A percentile compares a stretch with the other conserved stretches of the same genome.
Evolutionary conservation across 1,140 invertebrate genomes (phyloP).

Genomic region (Cydia strobilella): DNA sequence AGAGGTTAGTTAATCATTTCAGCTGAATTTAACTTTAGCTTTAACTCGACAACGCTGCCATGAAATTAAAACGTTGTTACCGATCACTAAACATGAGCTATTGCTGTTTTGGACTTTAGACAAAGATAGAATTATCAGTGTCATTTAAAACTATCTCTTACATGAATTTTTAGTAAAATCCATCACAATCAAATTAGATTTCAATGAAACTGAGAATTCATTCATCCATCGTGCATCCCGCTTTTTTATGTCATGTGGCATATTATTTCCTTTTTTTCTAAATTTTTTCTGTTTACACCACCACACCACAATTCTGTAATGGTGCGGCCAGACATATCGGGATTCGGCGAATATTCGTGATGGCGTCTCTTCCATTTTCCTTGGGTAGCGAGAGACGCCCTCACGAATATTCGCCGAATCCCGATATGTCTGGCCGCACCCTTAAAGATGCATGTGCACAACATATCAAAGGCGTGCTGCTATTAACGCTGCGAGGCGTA

Average conservation of each 20-base stretch:
- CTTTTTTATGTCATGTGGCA: not conserved
- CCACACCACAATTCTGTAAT: not conserved
- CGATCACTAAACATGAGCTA: too few species aligned
- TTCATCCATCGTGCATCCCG: not conserved
- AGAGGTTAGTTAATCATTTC: too few species aligned
- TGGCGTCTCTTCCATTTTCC: too few species aligned
- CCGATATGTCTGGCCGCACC: too few species aligned
- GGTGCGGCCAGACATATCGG: too few species aligned
- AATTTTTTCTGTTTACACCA: not conserved
- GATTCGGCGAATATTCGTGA: too few species aligned
- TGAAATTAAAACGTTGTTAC: too few species aligned
- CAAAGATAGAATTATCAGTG: not conserved
- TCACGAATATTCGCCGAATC: too few species aligned
- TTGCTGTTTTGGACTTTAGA: not conserved
- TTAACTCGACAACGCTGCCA: too few species aligned
- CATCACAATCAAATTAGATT: not conserved
- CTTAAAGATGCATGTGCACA: conserved; percentile 35
- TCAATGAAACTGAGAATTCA: conserved; percentile 1
- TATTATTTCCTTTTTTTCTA: not conserved
- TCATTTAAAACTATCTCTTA: not conserved
- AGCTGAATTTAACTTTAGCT: too few species aligned
- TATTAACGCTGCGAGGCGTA: conserved; percentile 46
- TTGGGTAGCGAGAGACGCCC: too few species aligned
- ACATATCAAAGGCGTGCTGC: conserved; percentile 54
- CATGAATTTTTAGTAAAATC: not conserved